Conservation (phyloP, 2,113 vertebrate species). For the Nanorana parkeri region DNA sequence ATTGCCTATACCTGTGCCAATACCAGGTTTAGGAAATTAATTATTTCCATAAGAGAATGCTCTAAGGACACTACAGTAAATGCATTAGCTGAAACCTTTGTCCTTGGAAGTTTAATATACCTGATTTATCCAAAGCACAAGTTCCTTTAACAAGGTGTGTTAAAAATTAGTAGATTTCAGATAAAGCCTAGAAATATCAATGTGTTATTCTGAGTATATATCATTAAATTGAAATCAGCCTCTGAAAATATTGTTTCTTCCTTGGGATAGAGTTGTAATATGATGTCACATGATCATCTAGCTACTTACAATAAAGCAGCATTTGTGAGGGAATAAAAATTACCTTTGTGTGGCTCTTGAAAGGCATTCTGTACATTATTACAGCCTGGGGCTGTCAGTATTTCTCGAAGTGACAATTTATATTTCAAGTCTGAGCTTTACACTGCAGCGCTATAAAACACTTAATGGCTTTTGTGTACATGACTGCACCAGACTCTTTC, state of each 20-base stretch:
- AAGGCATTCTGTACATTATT: background rate
- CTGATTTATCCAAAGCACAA: too few relatives aligned
- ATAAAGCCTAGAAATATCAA: background rate
- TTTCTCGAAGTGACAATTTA: conserved; percentile 9
- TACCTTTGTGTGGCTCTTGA: conserved; percentile 15
- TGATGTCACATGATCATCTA: background rate
- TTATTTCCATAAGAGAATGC: too few relatives aligned
- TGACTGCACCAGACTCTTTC: background rate
- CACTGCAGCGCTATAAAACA: conserved; percentile 4
- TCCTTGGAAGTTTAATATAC: too few relatives aligned
- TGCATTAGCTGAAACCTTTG: too few relatives aligned
- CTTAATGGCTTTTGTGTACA: conserved; percentile 8
- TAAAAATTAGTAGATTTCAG: background rate
- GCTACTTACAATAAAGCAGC: conserved; percentile 8
- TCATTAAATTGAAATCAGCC: background rate
- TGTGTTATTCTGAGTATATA: background rate
- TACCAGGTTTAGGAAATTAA: too few relatives aligned
- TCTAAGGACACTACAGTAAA: too few relatives aligned
- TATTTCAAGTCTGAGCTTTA: conserved; percentile 12
- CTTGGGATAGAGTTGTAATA: conserved; percentile 1
- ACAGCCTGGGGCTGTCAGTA: background rate
- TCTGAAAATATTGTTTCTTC: background rate
- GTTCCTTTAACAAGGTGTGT: too few relatives aligned
- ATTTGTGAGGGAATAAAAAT: conserved; percentile 24
- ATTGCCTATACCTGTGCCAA: too few relatives aligned